These are phyloP conservation scores for Fistularia commersonii DNA, from an alignment of 2,797 vertebrate genomes.

Conservation along the genomic window DNA sequence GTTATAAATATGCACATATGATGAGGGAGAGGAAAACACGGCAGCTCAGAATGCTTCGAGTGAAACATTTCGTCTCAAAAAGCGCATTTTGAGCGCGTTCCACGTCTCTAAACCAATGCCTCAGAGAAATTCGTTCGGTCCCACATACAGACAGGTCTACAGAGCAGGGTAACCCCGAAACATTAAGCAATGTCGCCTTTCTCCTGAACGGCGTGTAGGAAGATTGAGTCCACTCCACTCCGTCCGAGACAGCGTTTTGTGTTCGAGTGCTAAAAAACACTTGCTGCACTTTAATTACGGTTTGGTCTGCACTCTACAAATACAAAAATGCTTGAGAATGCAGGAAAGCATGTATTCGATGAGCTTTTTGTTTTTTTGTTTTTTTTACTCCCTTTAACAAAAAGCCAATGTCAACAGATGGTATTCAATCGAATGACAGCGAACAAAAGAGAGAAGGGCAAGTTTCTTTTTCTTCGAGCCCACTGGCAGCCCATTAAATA, in stretches of 20 bases:
- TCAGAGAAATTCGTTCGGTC: too few relatives aligned
- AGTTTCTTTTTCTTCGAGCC: slow-evolving; percentile 7
- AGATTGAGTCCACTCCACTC: slow-evolving; percentile 51
- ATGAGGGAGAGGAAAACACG: too few relatives aligned
- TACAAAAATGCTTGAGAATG: slow-evolving; percentile 39
- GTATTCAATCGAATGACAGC: slow-evolving; percentile 53
- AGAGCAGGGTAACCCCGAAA: slow-evolving; percentile 17
- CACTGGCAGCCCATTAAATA: slow-evolving; percentile 49
- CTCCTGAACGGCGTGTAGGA: slow-evolving; percentile 43
- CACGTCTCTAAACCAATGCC: too few relatives aligned
- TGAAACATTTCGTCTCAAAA: too few relatives aligned
- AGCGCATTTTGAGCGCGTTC: too few relatives aligned
- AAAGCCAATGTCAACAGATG: slow-evolving; percentile 53
- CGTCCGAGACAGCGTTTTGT: slow-evolving; percentile 43
- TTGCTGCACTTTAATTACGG: slow-evolving; percentile 49
- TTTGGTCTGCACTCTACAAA: slow-evolving; percentile 42
- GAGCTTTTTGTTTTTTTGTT: not conserved
- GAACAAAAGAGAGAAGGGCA: not conserved
- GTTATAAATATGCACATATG: too few relatives aligned
- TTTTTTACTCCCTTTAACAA: slow-evolving; percentile 2
- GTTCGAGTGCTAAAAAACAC: slow-evolving; percentile 33
- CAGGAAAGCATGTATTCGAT: slow-evolving; percentile 41
- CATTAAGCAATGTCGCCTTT: slow-evolving; percentile 36
- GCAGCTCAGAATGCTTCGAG: too few relatives aligned
- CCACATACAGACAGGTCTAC: slow-evolving; percentile 34